These are phyloP conservation scores for Zele albiditarsus DNA, from an alignment of 2,888 invertebrate species.

Conservation along the genomic window DNA sequence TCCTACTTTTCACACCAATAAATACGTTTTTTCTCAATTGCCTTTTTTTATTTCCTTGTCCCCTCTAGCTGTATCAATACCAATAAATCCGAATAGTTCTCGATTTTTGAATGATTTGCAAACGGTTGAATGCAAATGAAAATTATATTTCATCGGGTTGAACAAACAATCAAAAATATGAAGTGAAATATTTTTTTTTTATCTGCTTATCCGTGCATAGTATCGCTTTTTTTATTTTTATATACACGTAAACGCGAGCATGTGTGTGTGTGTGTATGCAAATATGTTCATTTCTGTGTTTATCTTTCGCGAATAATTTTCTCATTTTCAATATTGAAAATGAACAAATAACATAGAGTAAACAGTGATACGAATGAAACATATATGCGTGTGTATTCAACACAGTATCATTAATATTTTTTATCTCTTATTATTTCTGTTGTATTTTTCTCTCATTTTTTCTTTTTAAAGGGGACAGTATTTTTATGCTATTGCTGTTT, in stretches of 20 bases:
- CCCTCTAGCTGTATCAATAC: neutral
- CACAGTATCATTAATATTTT: no score
- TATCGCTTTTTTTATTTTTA: no score
- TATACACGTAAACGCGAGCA: neutral
- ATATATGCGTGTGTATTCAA: neutral
- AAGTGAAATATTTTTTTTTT: neutral
- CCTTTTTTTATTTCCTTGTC: neutral
- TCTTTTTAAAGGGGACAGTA: no score
- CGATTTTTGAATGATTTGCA: neutral
- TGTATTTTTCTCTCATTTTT: no score
- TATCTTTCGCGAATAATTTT: neutral
- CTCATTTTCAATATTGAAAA: neutral
- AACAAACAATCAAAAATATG: neutral
- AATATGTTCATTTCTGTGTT: neutral
- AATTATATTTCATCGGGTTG: no score
- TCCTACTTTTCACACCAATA: slow-evolving; percentile 20
- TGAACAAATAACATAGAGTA: neutral
- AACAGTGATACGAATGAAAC: neutral
- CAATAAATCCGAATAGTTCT: neutral
- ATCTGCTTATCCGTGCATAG: neutral
- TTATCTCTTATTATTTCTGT: no score
- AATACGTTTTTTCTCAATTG: slow-evolving; percentile 1
- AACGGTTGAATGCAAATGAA: no score
- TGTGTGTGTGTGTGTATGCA: no score
- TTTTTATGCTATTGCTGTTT: no score